These are phyloP conservation scores for Gila orcuttii DNA, from an alignment of 2,113 vertebrate genomes.

Conservation along the genomic window DNA sequence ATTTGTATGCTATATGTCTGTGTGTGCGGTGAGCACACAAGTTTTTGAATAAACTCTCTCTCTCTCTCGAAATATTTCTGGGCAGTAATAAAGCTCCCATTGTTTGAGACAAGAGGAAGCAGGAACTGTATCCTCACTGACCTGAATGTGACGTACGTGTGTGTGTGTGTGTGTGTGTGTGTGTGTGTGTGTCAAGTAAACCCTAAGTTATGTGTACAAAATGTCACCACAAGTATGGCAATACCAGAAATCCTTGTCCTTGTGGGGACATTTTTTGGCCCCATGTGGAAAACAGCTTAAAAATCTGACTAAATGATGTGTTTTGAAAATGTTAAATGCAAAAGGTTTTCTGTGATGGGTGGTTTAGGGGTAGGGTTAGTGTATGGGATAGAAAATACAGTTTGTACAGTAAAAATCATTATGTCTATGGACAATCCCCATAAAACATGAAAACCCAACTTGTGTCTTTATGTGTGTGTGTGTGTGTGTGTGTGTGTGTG, in stretches of 20 bases:
- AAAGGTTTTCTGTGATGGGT: too few relatives aligned
- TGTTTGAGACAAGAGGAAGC: conserved; percentile 75
- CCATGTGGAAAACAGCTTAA: too few relatives aligned
- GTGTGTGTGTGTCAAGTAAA: conserved; percentile 11
- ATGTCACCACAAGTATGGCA: too few relatives aligned
- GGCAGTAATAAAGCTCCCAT: conserved; percentile 77
- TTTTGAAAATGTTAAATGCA: too few relatives aligned
- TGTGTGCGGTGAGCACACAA: neutral
- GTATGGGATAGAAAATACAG: too few relatives aligned
- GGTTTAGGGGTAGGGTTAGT: too few relatives aligned
- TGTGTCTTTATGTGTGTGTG: conserved; percentile 46
- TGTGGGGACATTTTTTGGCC: too few relatives aligned
- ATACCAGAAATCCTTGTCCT: too few relatives aligned
- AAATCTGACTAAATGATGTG: too few relatives aligned
- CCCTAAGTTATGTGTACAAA: too few relatives aligned
- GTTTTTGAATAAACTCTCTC: conserved; percentile 26
- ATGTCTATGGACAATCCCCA: too few relatives aligned
- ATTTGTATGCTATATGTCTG: neutral
- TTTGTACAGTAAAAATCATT: too few relatives aligned
- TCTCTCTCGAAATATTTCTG: conserved; percentile 69
- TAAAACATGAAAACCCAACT: neutral
- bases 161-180: conserved; percentile 48
- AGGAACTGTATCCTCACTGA: conserved; percentile 73
- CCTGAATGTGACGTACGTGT: conserved; percentile 61
- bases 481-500: conserved; percentile 48